A percentile compares a stretch with the other conserved stretches of the same genome.
phyloP scores from a whole-genome alignment of 2,888 invertebrate genomes.

The Adelognathus sp. region DNA sequence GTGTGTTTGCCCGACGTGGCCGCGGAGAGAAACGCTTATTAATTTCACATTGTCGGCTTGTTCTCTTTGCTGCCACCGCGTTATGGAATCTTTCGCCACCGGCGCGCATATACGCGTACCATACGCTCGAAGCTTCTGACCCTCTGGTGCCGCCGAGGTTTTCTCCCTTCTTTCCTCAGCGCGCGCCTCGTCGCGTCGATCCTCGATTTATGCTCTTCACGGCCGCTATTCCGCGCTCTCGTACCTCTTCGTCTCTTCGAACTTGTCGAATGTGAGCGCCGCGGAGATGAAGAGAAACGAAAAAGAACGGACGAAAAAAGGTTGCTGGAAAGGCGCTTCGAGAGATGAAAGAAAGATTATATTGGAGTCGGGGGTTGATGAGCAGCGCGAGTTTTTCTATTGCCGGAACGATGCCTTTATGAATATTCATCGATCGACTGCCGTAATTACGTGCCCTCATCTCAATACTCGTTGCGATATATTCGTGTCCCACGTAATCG shows the following conservation, averaged over 20 bases:
- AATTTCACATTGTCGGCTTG: constrained; percentile 62
- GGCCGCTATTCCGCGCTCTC: constrained; percentile 38
- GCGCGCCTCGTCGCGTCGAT: constrained; percentile 52
- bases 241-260: not conserved
- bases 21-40: constrained; percentile 57
- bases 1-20: constrained; percentile 8
- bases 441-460: constrained; percentile 45
- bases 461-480: not conserved
- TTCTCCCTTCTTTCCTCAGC: constrained; percentile 3
- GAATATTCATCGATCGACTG: constrained; percentile 66
- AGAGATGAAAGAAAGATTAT: constrained; percentile 26
- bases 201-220: constrained; percentile 53
- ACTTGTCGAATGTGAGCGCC: not conserved
- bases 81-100: constrained; percentile 62
- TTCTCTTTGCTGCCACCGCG: constrained; percentile 59
- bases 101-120: constrained; percentile 8
- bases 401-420: constrained; percentile 58
- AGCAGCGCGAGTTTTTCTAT: constrained; percentile 57
- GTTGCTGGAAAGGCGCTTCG: not conserved
- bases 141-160: constrained; percentile 8
- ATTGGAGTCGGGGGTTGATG: constrained; percentile 35
- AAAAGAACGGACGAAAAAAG: constrained; percentile 23
- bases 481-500: not conserved
- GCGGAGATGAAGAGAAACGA: not conserved
- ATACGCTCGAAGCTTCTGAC: constrained; percentile 20